phyloP scores from a whole-genome alignment of 2,888 invertebrate species.

The Drepanosiphum platanoidis region DNA sequence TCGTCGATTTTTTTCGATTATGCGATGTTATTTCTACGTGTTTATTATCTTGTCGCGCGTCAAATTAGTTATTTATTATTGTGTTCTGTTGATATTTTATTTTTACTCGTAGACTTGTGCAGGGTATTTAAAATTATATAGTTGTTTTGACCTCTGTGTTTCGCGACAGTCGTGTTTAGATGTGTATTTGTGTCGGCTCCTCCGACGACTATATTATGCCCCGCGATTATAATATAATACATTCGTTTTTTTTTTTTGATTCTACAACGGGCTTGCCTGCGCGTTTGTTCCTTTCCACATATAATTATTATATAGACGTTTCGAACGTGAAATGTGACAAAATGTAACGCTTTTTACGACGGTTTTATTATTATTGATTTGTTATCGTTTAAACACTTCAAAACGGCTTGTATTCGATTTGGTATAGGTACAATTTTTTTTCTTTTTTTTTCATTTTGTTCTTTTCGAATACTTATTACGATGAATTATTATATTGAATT shows the following conservation, averaged over 20 bases:
- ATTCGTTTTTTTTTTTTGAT: not conserved
- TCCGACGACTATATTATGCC: too few relatives aligned
- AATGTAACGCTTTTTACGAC: not conserved
- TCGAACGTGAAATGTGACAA: not conserved
- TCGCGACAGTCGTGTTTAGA: too few relatives aligned
- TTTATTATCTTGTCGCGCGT: constrained; percentile 1
- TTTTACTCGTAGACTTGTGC: constrained; percentile 59
- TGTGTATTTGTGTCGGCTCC: too few relatives aligned
- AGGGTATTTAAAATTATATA: constrained; percentile 53
- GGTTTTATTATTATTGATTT: too few relatives aligned
- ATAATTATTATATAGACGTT: too few relatives aligned
- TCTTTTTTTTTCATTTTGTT: too few relatives aligned
- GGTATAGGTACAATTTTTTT: not conserved
- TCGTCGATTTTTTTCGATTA: too few relatives aligned
- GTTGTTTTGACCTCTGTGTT: not conserved
- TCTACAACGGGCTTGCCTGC: not conserved
- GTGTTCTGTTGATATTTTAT: constrained; percentile 21
- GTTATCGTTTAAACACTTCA: not conserved
- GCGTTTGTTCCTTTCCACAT: not conserved
- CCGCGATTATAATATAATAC: too few relatives aligned
- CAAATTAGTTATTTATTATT: constrained; percentile 12
- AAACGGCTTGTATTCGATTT: not conserved
- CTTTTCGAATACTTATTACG: not conserved
- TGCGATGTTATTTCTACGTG: constrained; percentile 33
- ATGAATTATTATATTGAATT: not conserved